A percentile compares a stretch with the other conserved stretches of the same genome.
These are phyloP conservation scores for Tragelaphus eurycerus DNA, from an alignment of 2,797 vertebrate genomes.

Conservation along the genomic window DNA sequence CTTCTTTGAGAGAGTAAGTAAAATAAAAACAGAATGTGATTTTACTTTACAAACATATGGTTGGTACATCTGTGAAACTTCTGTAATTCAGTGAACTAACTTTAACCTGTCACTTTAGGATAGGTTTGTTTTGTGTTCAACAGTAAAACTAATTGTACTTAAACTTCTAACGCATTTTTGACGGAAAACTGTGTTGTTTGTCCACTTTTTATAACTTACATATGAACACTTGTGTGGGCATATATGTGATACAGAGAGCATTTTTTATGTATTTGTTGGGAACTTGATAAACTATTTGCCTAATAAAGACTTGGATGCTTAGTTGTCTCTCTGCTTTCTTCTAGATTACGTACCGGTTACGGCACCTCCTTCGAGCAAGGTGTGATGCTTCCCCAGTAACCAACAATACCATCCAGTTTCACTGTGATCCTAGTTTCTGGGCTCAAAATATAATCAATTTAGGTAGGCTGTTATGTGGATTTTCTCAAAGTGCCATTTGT, in stretches of 20 bases:
- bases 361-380: constrained; percentile 86
- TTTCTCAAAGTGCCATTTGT: background rate
- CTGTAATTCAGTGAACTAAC: background rate
- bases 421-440: constrained; percentile 90
- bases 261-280: background rate
- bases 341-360: constrained; percentile 86
- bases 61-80: constrained; percentile 16
- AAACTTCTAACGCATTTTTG: background rate
- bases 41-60: background rate
- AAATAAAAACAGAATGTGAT: background rate
- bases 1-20: background rate
- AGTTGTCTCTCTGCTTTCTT: constrained; percentile 47
- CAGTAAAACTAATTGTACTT: background rate
- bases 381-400: constrained; percentile 86
- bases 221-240: background rate
- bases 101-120: background rate
- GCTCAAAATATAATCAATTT: constrained; percentile 89
- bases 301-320: background rate
- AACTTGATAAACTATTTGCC: background rate
- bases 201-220: background rate
- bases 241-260: background rate
- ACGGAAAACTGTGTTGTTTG: background rate
- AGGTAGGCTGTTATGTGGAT: constrained; percentile 78
- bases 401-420: constrained; percentile 86
- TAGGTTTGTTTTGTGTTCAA: background rate